Evolutionary conservation across 2,888 invertebrate species (phyloP), one percentile per base, ranked within the genome.

Genomic region (Anthrax anthrax): DNA sequence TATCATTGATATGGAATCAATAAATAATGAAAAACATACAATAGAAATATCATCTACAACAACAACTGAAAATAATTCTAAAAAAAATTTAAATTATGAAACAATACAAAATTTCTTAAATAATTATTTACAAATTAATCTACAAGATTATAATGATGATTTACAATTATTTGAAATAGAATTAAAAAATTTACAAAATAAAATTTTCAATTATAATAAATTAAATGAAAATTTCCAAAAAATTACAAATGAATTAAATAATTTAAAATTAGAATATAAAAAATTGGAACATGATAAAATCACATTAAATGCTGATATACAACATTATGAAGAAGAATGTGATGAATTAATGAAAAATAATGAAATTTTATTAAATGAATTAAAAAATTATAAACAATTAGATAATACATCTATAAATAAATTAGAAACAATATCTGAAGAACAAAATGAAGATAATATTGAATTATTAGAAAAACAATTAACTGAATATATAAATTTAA

Each of bases 281-380:
- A 67, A 73, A 52, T 65, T 72, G 36, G 73, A 76, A 60, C 73
- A 77, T 53, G 76, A 77, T 51, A 77, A 75, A 51, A 62, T 62
- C 45, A 67, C 67, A 2, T 52, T 68, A 1, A 63, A 65, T 46
- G 67, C 68, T 16, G 67, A 68, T 44, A 65, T 74, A 37, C 69
- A 70, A 39, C 72, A 74, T 53, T 72, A 70, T 39, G 71, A 74
- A 52, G 63, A 72, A 23, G 81, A 81, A 64, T 75, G 76, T 52
- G 80, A 72, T 48, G 79, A 80, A 59, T 72, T 81, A 60, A 78
- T 79, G 64, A 78, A 79, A 60, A 82, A 80, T 60, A 82, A 82
- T 57, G 81, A 80, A 56, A 71, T 79, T 48, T 65, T 82, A n/a
- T 72, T 81, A 54, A 73, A 74, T 42, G 80, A 81, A 64, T 69